Evolutionary conservation across 2,797 vertebrate species (phyloP).

Genomic region (Pagetopsis macropterus): DNA sequence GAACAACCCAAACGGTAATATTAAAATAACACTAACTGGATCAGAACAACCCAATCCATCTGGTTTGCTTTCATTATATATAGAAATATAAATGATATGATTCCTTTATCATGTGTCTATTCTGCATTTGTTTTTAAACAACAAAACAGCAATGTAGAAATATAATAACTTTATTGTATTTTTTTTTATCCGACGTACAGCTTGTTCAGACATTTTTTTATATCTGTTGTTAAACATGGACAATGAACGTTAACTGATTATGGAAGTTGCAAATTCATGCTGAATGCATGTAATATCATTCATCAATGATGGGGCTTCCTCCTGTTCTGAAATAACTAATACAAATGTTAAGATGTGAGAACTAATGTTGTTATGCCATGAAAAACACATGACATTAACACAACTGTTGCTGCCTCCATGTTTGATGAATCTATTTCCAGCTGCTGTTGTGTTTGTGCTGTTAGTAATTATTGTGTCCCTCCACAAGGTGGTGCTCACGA

Average conservation of each 20-base stretch:
- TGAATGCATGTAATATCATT: not conserved
- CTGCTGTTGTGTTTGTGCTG: not conserved
- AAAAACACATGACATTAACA: not conserved
- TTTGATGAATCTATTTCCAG: not conserved
- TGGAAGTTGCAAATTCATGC: not conserved
- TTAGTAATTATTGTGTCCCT: not conserved
- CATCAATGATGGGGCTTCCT: not conserved
- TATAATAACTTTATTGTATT: not conserved
- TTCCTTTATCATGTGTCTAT: not conserved
- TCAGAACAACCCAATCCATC: not conserved
- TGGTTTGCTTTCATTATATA: not conserved
- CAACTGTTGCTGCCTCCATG: not conserved
- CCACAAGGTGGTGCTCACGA: slow-evolving; percentile 95
- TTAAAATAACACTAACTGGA: not conserved
- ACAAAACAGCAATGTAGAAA: not conserved
- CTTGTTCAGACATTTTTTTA: too few relatives aligned
- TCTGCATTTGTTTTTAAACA: not conserved
- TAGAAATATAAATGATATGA: too few relatives aligned
- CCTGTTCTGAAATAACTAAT: not conserved
- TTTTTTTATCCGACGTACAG: not conserved
- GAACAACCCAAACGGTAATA: not conserved
- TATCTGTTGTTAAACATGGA: too few relatives aligned
- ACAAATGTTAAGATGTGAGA: not conserved
- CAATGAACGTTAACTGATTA: too few relatives aligned
- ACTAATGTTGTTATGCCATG: not conserved